Base-by-base conservation (phyloP, 53 echinoderm and acorn worm genomes). In the Crossaster papposus region DNA sequence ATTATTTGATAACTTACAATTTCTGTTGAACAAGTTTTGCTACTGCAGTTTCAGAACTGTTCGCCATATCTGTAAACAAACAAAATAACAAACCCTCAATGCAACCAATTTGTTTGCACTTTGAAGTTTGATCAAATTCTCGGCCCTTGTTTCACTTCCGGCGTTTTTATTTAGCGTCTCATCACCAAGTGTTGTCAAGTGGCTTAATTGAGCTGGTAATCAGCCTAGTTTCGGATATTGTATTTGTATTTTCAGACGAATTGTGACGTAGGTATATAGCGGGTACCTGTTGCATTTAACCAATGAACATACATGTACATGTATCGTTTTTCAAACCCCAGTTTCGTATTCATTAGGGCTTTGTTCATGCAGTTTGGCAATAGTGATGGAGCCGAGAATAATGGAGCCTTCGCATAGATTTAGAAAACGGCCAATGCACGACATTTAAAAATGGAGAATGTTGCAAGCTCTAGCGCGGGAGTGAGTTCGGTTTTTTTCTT, bases 1-100 rank as follows among this genome's bases (percentile, higher is more conserved):
- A 26, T 68, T 68, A n/a, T n/a, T 26, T 2, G 30, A 14, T n/a
- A 73, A 73, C 87, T 87, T 77, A 87, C 87, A 87, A 55, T 87
- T 87, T 87, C 31, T n/a, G 87, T 62, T 87, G 75, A 30, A 87
- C 87, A 53, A 87, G 87, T 87, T 87, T 87, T 58, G 87, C 87
- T n/a, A 87, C 87, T 77, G 75, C 32, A n/a, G n/a, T n/a, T 55
- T 14, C 87, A 76, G 87, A 35, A n/a, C 34, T 65, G 4, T 76
- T 62, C 34, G 87, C 87, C 87, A 87, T 87, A 32, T 68, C 68
- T n/a, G 11, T 24, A 26, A 28, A 28, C 28, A 68, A 68, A 0
- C 26, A 68, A 7, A 10, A 68, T 1, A 68, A 7, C 28, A 24
- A 68, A 68, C 4, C 11, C 28, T 1, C 28, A 26, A 26, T 3